Base-by-base conservation (phyloP, 2,797 vertebrate genomes). In the Telmatherina bonti region DNA sequence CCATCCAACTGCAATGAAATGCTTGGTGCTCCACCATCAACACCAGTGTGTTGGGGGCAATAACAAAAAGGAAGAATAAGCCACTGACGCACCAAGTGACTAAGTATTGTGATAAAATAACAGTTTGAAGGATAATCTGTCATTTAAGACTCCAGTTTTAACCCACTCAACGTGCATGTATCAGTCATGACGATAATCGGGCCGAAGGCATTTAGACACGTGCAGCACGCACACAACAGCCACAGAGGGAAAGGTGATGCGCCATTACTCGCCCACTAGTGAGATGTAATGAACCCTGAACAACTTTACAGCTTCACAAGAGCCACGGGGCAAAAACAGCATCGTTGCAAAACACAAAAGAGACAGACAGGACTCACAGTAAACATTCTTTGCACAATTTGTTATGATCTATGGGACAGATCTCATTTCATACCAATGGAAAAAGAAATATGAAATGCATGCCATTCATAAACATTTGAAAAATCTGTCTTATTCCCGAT, bases 211-310 rank as follows among this genome's bases (percentile, higher is more conserved):
- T 38, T 41, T 45, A 36, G 59, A 30, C 53, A 31, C 51, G 61
- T n/a, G 29, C 79, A 79, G 73, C 45, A 79, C 73, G 74, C 76
- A 83, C 52, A 68, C 62, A 71, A 67, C 52, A 59, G 59, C 56
- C 45, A 18, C 88, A 87, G 75, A 85, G 72, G 80, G 79, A 79
- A 71, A 81, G 65, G 78, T 36, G 15, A 81, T 75, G 88, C 83
- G 79, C 75, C 86, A 92, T 91, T 92, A 91, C 74, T 83, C 81
- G 81, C 77, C 86, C 45, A 62, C 75, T 63, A 69, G 82, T 81
- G 75, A 87, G 70, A 80, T 0, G 45, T 88, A 92, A 92, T 89
- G 90, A 87, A 84, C 85, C 85, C 77, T 80, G 79, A 88, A 83
- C 74, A 72, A 64, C 76, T 81, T 73, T 59, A 76, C 51, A 81